Percentiles rank a stretch among this genome's conserved stretches.
Conservation (phyloP, 2,797 vertebrate genomes). For the Kryptopterus vitreolus region DNA sequence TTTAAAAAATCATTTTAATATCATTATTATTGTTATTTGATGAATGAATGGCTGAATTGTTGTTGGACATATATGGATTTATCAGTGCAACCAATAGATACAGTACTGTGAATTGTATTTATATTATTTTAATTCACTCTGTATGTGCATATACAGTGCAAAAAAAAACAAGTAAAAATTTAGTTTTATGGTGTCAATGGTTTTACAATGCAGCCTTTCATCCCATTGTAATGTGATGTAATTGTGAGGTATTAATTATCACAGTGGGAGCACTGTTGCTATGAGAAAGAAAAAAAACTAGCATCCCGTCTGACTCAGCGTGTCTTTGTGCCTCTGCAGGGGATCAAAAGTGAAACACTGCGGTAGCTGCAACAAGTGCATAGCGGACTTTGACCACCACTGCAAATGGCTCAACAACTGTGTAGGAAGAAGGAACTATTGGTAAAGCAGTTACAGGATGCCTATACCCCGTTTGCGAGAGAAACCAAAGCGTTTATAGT, state of each 20-base stretch:
- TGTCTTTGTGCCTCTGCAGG: constrained; percentile 56
- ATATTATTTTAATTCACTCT: not conserved
- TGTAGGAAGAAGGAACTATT: constrained; percentile 78
- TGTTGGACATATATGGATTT: not conserved
- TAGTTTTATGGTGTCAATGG: not conserved
- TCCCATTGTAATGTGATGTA: not conserved
- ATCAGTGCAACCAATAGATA: not conserved
- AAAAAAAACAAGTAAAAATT: not conserved
- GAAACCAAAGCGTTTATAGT: not conserved
- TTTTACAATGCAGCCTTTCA: not conserved
- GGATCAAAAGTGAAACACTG: constrained; percentile 78
- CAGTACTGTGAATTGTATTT: not conserved
- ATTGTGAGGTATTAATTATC: not conserved
- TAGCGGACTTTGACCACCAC: constrained; percentile 78
- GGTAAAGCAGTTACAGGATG: constrained; percentile 62
- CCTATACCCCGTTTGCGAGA: not conserved
- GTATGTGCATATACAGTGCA: not conserved
- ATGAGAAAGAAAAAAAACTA: constrained; percentile 12
- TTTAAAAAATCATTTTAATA: too few species aligned
- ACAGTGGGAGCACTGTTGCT: constrained; percentile 12
- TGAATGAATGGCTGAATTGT: not conserved
- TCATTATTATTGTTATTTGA: not conserved
- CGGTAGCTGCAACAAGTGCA: constrained; percentile 76
- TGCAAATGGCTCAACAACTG: constrained; percentile 82
- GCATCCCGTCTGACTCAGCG: constrained; percentile 22